Percentiles rank a stretch among this genome's conserved stretches.
phyloP scores from a whole-genome alignment of 2,888 invertebrate species.

The Atherix ibis region DNA sequence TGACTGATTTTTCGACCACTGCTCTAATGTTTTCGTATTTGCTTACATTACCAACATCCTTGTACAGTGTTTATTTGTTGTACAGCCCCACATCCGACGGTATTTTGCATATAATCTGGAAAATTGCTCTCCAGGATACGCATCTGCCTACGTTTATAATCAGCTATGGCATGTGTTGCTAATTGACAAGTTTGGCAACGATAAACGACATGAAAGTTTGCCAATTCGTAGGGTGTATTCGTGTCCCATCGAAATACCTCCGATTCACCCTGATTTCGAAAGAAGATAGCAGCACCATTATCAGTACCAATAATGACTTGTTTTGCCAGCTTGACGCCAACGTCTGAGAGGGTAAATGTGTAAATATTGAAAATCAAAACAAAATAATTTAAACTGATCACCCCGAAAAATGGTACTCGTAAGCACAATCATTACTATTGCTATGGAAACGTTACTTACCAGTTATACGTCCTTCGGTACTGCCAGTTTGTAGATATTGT shows the following conservation, averaged over 20 bases:
- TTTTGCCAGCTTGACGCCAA: constrained; percentile 40
- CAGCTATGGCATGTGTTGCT: constrained; percentile 43
- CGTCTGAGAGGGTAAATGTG: constrained; percentile 23
- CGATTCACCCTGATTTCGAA: constrained; percentile 41
- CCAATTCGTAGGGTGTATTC: constrained; percentile 28
- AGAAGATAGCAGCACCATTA: constrained; percentile 41
- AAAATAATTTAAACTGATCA: background rate
- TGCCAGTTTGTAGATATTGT: constrained; percentile 42
- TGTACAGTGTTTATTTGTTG: constrained; percentile 34
- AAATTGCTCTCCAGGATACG: constrained; percentile 46
- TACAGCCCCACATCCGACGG: constrained; percentile 43
- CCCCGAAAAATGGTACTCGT: too few relatives aligned
- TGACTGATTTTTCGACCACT: background rate
- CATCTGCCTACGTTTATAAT: constrained; percentile 39
- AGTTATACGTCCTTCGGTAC: constrained; percentile 35
- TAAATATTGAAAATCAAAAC: constrained; percentile 10
- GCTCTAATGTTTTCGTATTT: background rate
- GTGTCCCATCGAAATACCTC: constrained; percentile 45
- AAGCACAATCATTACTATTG: too few relatives aligned
- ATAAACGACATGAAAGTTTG: constrained; percentile 38
- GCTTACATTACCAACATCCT: constrained; percentile 11
- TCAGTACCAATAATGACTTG: constrained; percentile 47
- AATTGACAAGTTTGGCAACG: constrained; percentile 36
- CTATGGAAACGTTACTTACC: too few relatives aligned
- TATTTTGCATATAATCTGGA: constrained; percentile 44